Base-by-base conservation (phyloP, 1,140 invertebrate genomes). In the Lepidostoma basale region DNA sequence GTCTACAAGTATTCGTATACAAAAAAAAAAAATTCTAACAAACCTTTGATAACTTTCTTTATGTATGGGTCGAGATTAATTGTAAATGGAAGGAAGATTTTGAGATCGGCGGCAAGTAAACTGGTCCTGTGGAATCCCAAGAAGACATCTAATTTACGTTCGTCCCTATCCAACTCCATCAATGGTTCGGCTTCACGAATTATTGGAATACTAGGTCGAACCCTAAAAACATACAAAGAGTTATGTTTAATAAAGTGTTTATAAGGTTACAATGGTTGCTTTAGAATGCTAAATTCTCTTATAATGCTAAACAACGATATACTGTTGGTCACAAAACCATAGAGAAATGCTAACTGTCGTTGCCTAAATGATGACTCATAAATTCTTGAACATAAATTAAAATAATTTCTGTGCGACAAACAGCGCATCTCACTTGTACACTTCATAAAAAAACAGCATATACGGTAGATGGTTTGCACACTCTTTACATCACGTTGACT, bases 1-100 rank as follows among this genome's bases (percentile, higher is more conserved):
- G n/a, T n/a, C n/a, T n/a, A n/a, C n/a, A n/a, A n/a, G n/a, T n/a
- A n/a, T n/a, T n/a, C n/a, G n/a, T 22, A 47, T 22, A 2, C 12
- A 47, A 22, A 28, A 54, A 28, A 54, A 54, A 6, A 30, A 54
- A 54, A n/a, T n/a, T n/a, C n/a, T n/a, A n/a, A 54, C 12, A 45
- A 45, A 93, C 92, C 93, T 88, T 96, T 95, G 36, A 98, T 95
- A 25, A 96, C 92, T 83, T 98, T 98, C 74, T 95, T 92, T 16
- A 98, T 89, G 76, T 96, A 98, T 0, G 96, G 97, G 85, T 98
- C 96, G 14, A 98, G 81, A 80, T 98, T 98, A 64, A 98, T 98
- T 10, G 96, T 98, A 76, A 98, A 98, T 0, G 96, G 96, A 49
- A 98, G 80, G 77, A 98, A 98, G 73, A 97, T 92, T 77, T 96